Conservation (phyloP, 2,797 vertebrate genomes). For the Pipistrellus nathusii region DNA sequence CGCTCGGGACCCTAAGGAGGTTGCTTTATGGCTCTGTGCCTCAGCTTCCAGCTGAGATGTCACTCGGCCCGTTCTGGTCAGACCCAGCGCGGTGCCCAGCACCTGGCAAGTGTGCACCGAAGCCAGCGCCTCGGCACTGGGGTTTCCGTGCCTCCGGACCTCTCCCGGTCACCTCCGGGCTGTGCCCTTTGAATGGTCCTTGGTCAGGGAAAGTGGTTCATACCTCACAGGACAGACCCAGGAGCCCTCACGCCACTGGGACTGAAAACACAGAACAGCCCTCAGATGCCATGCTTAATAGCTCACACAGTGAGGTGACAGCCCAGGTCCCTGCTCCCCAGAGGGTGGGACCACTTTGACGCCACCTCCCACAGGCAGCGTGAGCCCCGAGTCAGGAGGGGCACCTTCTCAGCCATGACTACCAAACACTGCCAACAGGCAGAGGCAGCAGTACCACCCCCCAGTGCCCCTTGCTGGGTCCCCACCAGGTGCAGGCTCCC, state of each 20-base stretch:
- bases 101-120: rapidly evolving
- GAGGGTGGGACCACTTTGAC: not conserved
- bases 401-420: not conserved
- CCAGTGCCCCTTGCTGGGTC: rapidly evolving
- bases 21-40: not conserved
- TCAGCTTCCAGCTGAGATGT: not conserved
- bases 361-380: rapidly evolving
- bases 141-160: rapidly evolving
- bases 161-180: not conserved
- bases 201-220: not conserved
- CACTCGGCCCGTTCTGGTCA: rapidly evolving
- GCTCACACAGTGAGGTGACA: too few relatives aligned
- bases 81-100: rapidly evolving
- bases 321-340: not conserved
- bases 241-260: not conserved
- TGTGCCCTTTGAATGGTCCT: not conserved
- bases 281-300: rapidly evolving
- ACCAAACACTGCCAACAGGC: not conserved
- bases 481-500: not conserved
- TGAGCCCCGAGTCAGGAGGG: too few relatives aligned
- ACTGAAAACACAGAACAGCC: not conserved
- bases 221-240: not conserved
- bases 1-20: rapidly evolving
- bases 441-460: rapidly evolving
- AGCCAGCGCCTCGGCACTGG: rapidly evolving